Evolutionary conservation across 2,888 invertebrate species (phyloP).

Genomic region (Seira musarum): DNA sequence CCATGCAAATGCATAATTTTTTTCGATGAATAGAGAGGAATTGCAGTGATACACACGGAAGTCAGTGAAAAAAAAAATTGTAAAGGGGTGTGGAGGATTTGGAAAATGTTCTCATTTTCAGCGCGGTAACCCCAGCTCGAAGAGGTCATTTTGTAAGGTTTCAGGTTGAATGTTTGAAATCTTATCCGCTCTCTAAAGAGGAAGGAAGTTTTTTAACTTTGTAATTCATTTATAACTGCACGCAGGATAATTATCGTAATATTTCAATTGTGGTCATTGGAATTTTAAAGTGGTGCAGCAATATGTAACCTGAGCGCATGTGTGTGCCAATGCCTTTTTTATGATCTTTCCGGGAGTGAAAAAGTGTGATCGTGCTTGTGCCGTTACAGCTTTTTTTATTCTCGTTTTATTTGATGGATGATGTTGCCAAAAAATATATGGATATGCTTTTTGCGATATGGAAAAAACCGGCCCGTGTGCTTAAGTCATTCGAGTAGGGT

Average conservation of each 20-base stretch:
- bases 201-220: neutral
- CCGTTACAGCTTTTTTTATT: conserved; percentile 25
- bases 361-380: neutral
- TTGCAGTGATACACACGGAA: conserved; percentile 29
- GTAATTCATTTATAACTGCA: neutral
- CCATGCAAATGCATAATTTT: conserved; percentile 24
- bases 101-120: conserved; percentile 22
- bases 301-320: neutral
- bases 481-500: neutral
- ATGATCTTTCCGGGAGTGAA: conserved; percentile 11
- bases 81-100: conserved; percentile 7
- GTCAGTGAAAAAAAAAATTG: conserved; percentile 45
- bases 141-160: conserved; percentile 58
- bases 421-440: conserved; percentile 28
- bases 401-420: conserved; percentile 49
- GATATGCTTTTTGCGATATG: conserved; percentile 32
- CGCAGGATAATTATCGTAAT: neutral
- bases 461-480: neutral
- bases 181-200: conserved; percentile 28
- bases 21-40: conserved; percentile 1
- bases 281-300: neutral
- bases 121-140: conserved; percentile 46
- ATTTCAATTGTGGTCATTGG: conserved; percentile 1
- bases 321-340: conserved; percentile 34
- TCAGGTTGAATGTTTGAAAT: conserved; percentile 44